Evolutionary conservation across 2,113 vertebrate genomes (phyloP), one percentile per base, ranked within the genome.

Genomic region (Muntiacus muntjak): DNA sequence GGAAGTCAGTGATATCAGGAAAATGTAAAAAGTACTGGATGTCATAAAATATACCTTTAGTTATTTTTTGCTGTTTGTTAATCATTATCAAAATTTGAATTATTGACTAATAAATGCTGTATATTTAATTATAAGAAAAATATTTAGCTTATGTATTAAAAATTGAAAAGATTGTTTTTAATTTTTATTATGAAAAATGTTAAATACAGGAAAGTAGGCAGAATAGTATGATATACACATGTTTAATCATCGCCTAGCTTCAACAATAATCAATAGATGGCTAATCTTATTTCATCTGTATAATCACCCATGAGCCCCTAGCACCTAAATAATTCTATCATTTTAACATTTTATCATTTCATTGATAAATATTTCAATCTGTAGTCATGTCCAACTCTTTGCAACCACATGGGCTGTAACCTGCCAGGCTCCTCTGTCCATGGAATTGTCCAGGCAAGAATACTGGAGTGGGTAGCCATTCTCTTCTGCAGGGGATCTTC

Each of bases 41-140:
- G 0, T 78, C 79, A 90, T 74, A 78, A 71, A 83, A 6, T 58
- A 60, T 60, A 30, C n/a, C n/a, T 84, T 45, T 12, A 28, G 21
- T 47, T 97, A 8, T 17, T 25, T n/a, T 89, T 94, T 93, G 4
- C 54, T 78, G 6, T 45, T n/a, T 28, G 2, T 60, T 81, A 36
- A 62, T 21, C 4, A 71, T 23, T 23, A 10, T 93, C 25, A 54
- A 2, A 86, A 30, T 89, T 89, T 85, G 30, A 52, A 54, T 74
- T 85, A 12, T 19, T 81, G 45, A 50, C 16, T 81, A 95, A 78
- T 87, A 87, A 76, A 40, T 85, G 21, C 10, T 57, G 23, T 74
- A 81, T 91, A 84, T 50, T 79, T 90, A 90, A 87, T 47, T 26
- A 40, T 45, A 89, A 62, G 17, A 82, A 89, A 97, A 90, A 87